Percentiles rank a stretch among this genome's conserved stretches.
These are phyloP conservation scores for Cryptophagus acutangulus DNA, from an alignment of 2,888 invertebrate species.

Conservation along the genomic window DNA sequence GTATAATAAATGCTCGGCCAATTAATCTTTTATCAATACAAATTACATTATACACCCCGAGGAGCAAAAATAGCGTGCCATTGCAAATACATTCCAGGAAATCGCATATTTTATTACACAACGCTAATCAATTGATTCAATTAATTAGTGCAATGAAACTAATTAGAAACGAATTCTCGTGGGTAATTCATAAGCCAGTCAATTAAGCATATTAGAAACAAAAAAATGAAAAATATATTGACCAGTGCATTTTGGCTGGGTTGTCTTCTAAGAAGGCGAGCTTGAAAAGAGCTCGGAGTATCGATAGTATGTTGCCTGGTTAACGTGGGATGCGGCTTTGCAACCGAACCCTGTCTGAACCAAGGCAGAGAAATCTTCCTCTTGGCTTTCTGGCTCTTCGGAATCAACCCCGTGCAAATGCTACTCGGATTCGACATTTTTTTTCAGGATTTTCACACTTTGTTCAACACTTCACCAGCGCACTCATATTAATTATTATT, in stretches of 20 bases:
- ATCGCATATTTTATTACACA: no score
- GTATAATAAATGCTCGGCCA: no score
- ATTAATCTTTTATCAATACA: no score
- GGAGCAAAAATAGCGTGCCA: no score
- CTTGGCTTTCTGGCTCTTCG: slow-evolving; percentile 62
- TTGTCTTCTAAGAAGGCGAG: slow-evolving; percentile 65
- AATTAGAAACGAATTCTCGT: no score
- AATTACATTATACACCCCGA: no score
- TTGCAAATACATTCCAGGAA: no score
- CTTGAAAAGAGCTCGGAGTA: slow-evolving; percentile 80
- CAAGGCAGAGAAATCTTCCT: slow-evolving; percentile 86
- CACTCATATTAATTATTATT: background rate
- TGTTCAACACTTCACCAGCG: background rate
- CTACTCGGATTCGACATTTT: slow-evolving; percentile 26
- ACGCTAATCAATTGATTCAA: no score
- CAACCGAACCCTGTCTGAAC: slow-evolving; percentile 79
- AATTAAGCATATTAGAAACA: no score
- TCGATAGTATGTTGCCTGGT: slow-evolving; percentile 87
- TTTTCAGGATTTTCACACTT: background rate
- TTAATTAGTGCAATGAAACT: background rate
- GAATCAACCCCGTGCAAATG: slow-evolving; percentile 35
- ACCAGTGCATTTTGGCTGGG: slow-evolving; percentile 56
- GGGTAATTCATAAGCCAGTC: no score
- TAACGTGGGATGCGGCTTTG: slow-evolving; percentile 67
- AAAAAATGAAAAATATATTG: slow-evolving; percentile 33